Evolutionary conservation across 2,113 vertebrate genomes (phyloP).

Genomic region (Campylorhamphus procurvoides): DNA sequence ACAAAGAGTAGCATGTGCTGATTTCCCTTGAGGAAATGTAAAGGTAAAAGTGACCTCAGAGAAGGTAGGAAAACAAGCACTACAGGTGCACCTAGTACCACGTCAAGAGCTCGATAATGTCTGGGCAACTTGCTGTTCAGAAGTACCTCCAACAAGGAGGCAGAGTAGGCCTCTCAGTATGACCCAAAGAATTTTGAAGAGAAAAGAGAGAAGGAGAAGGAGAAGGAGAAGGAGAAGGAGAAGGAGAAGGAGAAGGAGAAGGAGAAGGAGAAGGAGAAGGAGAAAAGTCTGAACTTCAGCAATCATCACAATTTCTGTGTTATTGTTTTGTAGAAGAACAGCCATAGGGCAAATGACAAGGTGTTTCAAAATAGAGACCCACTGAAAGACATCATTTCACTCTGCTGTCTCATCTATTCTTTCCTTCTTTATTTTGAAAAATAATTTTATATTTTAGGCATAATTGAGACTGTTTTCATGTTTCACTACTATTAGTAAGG

Average conservation of each 20-base stretch:
- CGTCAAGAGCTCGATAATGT: not conserved
- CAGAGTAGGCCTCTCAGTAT: not conserved
- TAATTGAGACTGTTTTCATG: not conserved
- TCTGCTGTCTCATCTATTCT: not conserved
- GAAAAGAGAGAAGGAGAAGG: too few species aligned
- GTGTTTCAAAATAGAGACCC: not conserved
- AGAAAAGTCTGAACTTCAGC: not conserved
- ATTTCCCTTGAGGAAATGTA: not conserved
- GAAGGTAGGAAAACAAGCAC: not conserved
- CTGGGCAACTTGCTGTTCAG: not conserved
- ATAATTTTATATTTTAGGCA: not conserved
- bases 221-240: rapidly evolving
- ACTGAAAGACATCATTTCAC: not conserved
- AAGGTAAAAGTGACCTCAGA: not conserved
- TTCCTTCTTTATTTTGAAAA: not conserved
- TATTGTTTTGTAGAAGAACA: not conserved
- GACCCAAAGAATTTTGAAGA: not conserved
- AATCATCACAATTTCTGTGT: not conserved
- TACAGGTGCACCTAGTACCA: too few species aligned
- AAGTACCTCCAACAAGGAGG: not conserved
- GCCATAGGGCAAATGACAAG: not conserved
- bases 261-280: not conserved
- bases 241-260: not conserved
- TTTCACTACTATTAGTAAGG: not conserved
- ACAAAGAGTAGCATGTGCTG: not conserved